These are phyloP conservation scores for Bombus waltoni DNA, from an alignment of 1,140 invertebrate genomes.

Conservation along the genomic window DNA sequence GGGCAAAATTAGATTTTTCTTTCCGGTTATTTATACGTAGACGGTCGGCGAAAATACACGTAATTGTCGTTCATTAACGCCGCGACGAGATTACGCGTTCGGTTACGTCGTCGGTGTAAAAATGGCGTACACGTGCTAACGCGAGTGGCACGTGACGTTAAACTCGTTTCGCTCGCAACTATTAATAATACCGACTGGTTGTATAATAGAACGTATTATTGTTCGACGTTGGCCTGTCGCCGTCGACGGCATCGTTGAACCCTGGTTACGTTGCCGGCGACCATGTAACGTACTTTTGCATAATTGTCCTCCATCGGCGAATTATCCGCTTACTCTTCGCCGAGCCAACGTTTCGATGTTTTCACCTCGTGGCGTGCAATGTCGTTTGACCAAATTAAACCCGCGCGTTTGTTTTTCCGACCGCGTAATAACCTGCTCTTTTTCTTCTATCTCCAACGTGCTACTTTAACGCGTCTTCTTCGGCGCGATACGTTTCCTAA, in stretches of 20 bases:
- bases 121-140: slow-evolving; percentile 43
- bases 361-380: not conserved
- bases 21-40: slow-evolving; percentile 13
- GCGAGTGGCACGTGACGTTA: slow-evolving; percentile 47
- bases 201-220: slow-evolving; percentile 40
- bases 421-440: no score
- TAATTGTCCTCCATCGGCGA: not conserved
- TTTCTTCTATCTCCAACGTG: no score
- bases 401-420: no score
- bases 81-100: slow-evolving; percentile 11
- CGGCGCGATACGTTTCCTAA: no score
- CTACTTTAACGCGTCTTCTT: no score
- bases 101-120: slow-evolving; percentile 33
- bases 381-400: no score
- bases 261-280: not conserved
- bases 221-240: slow-evolving; percentile 11
- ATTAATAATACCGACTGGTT: slow-evolving; percentile 43
- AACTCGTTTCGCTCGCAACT: slow-evolving; percentile 50
- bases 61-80: slow-evolving; percentile 39
- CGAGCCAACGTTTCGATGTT: not conserved
- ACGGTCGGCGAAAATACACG: not conserved
- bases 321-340: not conserved
- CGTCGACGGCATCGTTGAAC: not conserved
- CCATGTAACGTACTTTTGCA: slow-evolving; percentile 30
- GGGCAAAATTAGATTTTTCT: not conserved